A percentile compares a stretch with the other conserved stretches of the same genome.
Evolutionary conservation across 2,113 vertebrate genomes (phyloP).

Genomic region (Rhinichthys klamathensis): DNA sequence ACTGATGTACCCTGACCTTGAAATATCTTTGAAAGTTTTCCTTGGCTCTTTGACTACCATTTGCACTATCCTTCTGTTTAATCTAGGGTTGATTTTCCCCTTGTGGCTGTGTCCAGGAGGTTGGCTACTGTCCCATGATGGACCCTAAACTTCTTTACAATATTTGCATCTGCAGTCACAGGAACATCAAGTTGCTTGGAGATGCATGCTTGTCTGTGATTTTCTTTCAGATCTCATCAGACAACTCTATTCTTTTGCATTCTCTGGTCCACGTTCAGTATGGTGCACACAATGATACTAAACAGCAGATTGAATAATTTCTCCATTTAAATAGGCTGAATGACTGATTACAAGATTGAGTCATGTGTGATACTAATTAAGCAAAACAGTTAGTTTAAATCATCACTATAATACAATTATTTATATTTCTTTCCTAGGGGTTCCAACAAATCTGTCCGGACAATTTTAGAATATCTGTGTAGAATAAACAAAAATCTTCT

Average conservation of each 20-base stretch:
- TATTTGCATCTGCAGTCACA: not conserved
- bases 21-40: not conserved
- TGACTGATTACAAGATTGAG: not conserved
- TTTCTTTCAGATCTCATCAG: not conserved
- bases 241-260: not conserved
- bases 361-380: not conserved
- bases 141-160: not conserved
- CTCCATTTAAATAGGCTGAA: not conserved
- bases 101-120: not conserved
- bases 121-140: conserved; percentile 16
- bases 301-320: not conserved
- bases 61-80: not conserved
- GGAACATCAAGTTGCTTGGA: not conserved
- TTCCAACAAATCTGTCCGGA: no score
- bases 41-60: not conserved
- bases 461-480: not conserved
- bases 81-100: not conserved
- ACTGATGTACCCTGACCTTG: conserved; percentile 3
- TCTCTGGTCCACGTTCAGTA: not conserved
- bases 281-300: not conserved
- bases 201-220: no score
- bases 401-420: not conserved
- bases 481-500: not conserved
- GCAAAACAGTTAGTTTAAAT: not conserved
- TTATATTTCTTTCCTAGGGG: not conserved